Evolutionary conservation across 2,888 invertebrate genomes (phyloP).

Genomic region (Scaptodrosophila latifasciaeformis): DNA sequence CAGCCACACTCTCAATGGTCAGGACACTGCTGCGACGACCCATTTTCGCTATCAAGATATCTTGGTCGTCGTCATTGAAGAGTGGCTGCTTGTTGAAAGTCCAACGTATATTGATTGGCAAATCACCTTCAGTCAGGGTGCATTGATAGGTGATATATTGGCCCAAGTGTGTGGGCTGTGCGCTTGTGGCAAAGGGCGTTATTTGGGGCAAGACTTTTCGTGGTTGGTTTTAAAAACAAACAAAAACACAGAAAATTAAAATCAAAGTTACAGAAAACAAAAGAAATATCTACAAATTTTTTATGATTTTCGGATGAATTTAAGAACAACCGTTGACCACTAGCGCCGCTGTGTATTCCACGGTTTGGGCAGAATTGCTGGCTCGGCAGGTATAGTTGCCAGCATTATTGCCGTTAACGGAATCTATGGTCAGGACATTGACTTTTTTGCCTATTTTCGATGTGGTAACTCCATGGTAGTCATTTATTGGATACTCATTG

Average conservation of each 20-base stretch:
- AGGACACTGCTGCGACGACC: slow-evolving; percentile 82
- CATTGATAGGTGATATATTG: slow-evolving; percentile 80
- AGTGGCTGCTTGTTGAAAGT: slow-evolving; percentile 76
- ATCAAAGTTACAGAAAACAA: slow-evolving; percentile 17
- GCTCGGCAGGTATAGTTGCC: slow-evolving; percentile 79
- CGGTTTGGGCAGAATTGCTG: slow-evolving; percentile 77
- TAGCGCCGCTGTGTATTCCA: slow-evolving; percentile 76
- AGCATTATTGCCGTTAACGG: slow-evolving; percentile 77
- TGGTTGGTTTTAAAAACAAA: slow-evolving; percentile 1
- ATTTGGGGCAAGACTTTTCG: slow-evolving; percentile 75
- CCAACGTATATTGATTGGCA: slow-evolving; percentile 81
- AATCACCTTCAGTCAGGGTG: slow-evolving; percentile 80
- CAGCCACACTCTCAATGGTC: slow-evolving; percentile 82
- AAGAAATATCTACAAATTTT: slow-evolving; percentile 4
- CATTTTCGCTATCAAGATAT: slow-evolving; percentile 77
- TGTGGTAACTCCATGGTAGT: slow-evolving; percentile 76
- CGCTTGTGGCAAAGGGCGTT: slow-evolving; percentile 77
- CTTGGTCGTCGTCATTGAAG: slow-evolving; percentile 71
- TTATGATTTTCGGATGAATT: slow-evolving; percentile 25
- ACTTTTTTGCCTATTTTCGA: slow-evolving; percentile 77
- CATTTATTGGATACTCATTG: slow-evolving; percentile 80
- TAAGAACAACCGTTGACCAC: slow-evolving; percentile 76
- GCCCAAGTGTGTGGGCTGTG: slow-evolving; percentile 79
- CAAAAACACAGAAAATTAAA: slow-evolving; percentile 1
- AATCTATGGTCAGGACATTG: slow-evolving; percentile 78